These are phyloP conservation scores for Scaptomyza cyrtandrae DNA, from an alignment of 2,888 invertebrate genomes.

Conservation along the genomic window DNA sequence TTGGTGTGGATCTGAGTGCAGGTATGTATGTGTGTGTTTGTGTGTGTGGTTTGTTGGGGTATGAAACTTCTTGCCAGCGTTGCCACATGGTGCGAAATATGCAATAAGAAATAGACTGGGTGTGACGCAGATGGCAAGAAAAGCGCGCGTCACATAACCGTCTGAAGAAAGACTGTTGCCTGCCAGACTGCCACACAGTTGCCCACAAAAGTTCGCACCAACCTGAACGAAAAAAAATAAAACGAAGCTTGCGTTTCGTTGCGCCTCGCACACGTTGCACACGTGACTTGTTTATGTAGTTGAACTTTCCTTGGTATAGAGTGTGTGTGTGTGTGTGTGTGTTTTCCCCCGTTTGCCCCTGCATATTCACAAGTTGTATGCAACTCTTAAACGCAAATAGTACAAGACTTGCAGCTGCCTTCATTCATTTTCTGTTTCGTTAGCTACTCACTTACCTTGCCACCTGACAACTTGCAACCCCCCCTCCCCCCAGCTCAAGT, in stretches of 20 bases:
- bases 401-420: constrained; percentile 25
- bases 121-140: constrained; percentile 55
- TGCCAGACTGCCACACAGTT: constrained; percentile 23
- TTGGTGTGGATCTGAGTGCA: neutral
- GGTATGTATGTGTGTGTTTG: neutral
- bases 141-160: constrained; percentile 66
- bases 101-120: constrained; percentile 34
- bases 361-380: constrained; percentile 29
- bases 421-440: constrained; percentile 79
- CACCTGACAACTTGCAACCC: neutral
- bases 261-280: constrained; percentile 77
- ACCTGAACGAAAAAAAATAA: neutral
- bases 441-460: constrained; percentile 54
- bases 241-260: constrained; percentile 36
- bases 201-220: constrained; percentile 43
- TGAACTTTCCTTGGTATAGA: constrained; percentile 53
- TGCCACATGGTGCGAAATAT: constrained; percentile 81
- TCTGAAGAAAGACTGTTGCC: constrained; percentile 26
- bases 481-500: neutral
- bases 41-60: neutral
- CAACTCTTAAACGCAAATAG: neutral
- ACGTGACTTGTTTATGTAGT: constrained; percentile 82
- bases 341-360: neutral
- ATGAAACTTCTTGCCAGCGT: constrained; percentile 58
- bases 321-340: no score